These are phyloP conservation scores for Zaprionus camerounensis DNA, from an alignment of 1,140 invertebrate genomes.

Conservation along the genomic window DNA sequence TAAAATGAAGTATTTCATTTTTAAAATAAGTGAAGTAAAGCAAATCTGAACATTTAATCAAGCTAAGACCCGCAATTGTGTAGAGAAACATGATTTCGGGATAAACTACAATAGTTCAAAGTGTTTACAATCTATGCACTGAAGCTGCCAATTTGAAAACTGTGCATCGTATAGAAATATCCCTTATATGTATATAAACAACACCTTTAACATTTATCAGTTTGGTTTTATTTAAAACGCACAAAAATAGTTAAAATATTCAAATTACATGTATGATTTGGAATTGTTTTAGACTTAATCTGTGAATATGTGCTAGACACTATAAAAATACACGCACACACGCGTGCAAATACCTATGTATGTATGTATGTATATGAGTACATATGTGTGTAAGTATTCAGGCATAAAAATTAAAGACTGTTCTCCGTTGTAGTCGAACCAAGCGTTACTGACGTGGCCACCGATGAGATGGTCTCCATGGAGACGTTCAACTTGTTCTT, in stretches of 20 bases:
- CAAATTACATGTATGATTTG: conserved; percentile 27
- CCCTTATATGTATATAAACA: background rate
- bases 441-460: conserved; percentile 71
- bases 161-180: background rate
- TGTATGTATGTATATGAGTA: background rate
- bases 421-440: conserved; percentile 64
- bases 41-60: too few species aligned
- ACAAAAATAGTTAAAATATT: conserved; percentile 36
- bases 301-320: conserved; percentile 15
- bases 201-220: background rate
- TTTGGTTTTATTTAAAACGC: conserved; percentile 24
- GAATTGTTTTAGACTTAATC: background rate
- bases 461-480: conserved; percentile 77
- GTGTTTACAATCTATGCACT: too few species aligned
- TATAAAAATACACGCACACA: conserved; percentile 25
- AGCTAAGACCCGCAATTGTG: too few species aligned
- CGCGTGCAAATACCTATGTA: conserved; percentile 11
- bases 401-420: conserved; percentile 44
- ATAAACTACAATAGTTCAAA: too few species aligned
- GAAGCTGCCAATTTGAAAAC: background rate
- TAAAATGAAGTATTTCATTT: too few species aligned
- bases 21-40: too few species aligned
- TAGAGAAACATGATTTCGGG: too few species aligned
- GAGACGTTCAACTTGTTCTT: conserved; percentile 72
- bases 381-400: background rate